Base-by-base conservation (phyloP, 2,113 vertebrate genomes). In the Mirounga angustirostris region DNA sequence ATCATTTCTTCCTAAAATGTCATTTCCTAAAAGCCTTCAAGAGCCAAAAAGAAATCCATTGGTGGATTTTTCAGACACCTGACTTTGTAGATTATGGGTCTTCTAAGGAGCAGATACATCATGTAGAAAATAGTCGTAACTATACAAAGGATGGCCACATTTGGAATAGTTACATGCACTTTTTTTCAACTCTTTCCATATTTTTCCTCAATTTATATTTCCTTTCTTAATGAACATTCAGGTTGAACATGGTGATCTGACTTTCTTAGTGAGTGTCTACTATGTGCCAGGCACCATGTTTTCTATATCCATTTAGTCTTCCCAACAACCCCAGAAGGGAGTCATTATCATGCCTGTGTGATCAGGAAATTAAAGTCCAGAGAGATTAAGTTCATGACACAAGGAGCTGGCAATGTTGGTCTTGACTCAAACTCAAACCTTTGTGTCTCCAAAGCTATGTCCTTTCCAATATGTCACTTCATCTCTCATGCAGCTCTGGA, bases 281-380 rank as follows among this genome's bases (percentile, higher is more conserved):
- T 59, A 26, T 50, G 50, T n/a, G 5, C 11, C 30, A 86, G 43
- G 11, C 15, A 65, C 11, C 50, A 28, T 22, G 5, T 80, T 91
- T 95, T 69, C 71, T 91, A 28, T 33, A 76, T 78, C 33, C 24
- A 85, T 59, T 76, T 94, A 80, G 59, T 88, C 69, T 73, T 73
- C 21, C 18, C 13, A 58, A 33, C 28, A 80, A 43, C 1, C 30
- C 28, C 22, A 14, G 2, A 40, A 87, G 5, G 4, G 28, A 59
- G 26, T 13, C 13, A n/a, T 28, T 26, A 5, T 36, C 40, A 22
- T 61, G 33, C 36, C 19, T 52, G 2, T 26, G 12, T 96, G 63
- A 43, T 33, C 36, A 69, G 36, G 61, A 88, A 69, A 24, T 12
- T 52, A 7, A 83, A 52, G 18, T 87, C 46, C 54, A 86, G 18